Conservation (phyloP, 30 jellyfish, hydroid and myxozoan species). For the Cassiopea xamachana region DNA sequence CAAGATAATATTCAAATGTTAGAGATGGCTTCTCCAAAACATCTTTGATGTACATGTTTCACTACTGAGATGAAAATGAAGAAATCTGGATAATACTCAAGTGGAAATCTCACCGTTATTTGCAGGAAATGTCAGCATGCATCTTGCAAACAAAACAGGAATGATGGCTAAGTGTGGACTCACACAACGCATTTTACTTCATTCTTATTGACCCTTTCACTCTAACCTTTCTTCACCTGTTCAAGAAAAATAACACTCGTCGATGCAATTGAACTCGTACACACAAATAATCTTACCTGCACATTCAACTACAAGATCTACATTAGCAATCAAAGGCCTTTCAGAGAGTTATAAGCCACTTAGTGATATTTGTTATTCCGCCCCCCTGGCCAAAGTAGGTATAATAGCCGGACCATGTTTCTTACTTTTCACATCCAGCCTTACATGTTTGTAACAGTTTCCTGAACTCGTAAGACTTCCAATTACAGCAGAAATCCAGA, state of each 20-base stretch:
- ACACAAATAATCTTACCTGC: background rate
- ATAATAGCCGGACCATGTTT: constrained; percentile 17
- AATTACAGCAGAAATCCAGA: no score
- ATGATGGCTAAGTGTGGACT: background rate
- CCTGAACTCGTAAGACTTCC: no score
- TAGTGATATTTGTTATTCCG: constrained; percentile 58
- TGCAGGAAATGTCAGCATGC: constrained; percentile 40
- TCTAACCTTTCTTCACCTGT: constrained; percentile 13
- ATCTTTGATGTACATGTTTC: background rate
- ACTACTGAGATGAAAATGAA: background rate
- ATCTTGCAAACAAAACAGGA: constrained; percentile 15
- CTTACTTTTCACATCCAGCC: no score
- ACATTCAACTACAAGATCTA: constrained; percentile 35
- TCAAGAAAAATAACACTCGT: constrained; percentile 7
- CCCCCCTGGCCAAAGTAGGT: background rate
- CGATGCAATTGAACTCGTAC: constrained; percentile 22
- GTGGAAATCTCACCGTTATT: constrained; percentile 36
- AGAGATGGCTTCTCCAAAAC: no score
- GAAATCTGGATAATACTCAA: background rate
- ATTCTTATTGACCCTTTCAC: background rate
- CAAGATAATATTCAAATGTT: no score
- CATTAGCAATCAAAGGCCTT: constrained; percentile 52
- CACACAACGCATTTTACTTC: background rate
- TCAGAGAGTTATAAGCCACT: constrained; percentile 50
- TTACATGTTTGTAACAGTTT: no score